Base-by-base conservation (phyloP, 2,113 vertebrate species). In the Porphyrio hochstetteri region DNA sequence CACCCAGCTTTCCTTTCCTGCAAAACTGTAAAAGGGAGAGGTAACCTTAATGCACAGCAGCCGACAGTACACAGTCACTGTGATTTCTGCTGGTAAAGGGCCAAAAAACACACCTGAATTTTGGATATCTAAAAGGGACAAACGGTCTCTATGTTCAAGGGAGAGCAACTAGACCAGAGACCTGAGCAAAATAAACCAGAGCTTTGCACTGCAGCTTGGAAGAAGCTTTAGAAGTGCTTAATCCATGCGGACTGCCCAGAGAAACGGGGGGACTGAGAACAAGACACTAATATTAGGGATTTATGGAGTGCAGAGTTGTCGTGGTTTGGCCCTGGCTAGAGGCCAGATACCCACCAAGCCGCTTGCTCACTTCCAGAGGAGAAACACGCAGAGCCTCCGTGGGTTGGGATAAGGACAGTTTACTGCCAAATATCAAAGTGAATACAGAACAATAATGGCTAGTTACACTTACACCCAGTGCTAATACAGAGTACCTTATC, bases 161-260 rank as follows among this genome's bases (percentile, higher is more conserved):
- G 16, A 82, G 21, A 17, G 35, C 29, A 79, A 64, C 36, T 31
- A 31, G 38, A 64, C 36, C 29, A 56, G 42, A 76, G 38, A 76
- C 29, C 33, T 19, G 40, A 85, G 36, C n/a, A 69, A 57, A 92
- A 53, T 20, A 60, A 33, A 56, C 25, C 27, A n/a, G 38, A 56
- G 11, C 35, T 20, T 16, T 17, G 28, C 59, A 16, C 31, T 40
- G 27, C 63, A 46, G 56, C 38, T 74, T 23, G 24, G 74, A 69
- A 68, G 55, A 92, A 36, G 33, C 63, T 95, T 92, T 56, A 75
- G 82, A 74, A 84, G 78, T 12, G 23, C 35, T 77, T 36, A 28
- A 74, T 48, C 24, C 6, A 1, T 36, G 53, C 1, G 25, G 50
- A 57, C 27, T 77, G 11, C 31, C 31, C 46, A 31, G 24, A 85